Evolutionary conservation across 1,140 invertebrate genomes (phyloP).

Genomic region (Anagrus nilaparvatae): DNA sequence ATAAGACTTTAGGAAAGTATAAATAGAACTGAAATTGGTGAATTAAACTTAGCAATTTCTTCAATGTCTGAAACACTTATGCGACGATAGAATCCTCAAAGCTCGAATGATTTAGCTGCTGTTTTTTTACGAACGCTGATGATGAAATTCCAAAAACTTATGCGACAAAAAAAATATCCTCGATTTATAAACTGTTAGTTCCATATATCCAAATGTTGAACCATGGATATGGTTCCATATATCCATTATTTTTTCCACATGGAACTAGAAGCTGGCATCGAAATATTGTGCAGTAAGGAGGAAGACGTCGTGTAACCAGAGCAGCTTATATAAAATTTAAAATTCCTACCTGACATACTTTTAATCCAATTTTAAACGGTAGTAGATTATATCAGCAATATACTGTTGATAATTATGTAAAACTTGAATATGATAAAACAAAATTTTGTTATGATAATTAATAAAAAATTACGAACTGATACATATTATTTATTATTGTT

Average conservation of each 20-base stretch:
- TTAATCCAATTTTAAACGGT: conserved; percentile 1
- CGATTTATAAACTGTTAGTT: conserved; percentile 7
- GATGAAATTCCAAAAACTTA: conserved; percentile 15
- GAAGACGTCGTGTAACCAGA: conserved; percentile 9
- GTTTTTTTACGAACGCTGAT: conserved; percentile 13
- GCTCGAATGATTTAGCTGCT: conserved; percentile 15
- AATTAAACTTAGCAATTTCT: conserved; percentile 1
- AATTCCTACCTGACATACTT: conserved; percentile 1
- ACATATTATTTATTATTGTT: conserved; percentile 3
- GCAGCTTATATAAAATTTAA: conserved; percentile 4
- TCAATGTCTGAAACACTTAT: conserved; percentile 7
- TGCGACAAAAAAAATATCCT: conserved; percentile 10
- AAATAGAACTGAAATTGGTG: no score
- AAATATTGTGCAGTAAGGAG: conserved; percentile 5
- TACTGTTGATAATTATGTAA: conserved; percentile 1
- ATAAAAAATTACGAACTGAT: not conserved
- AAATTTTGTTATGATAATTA: conserved; percentile 2
- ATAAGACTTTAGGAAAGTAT: no score
- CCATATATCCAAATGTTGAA: conserved; percentile 6
- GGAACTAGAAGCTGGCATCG: conserved; percentile 11
- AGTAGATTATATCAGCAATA: conserved; percentile 6
- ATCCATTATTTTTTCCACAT: conserved; percentile 12
- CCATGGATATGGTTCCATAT: conserved; percentile 11
- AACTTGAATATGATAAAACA: conserved; percentile 3
- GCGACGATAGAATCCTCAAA: conserved; percentile 10